Evolutionary conservation across 2,797 vertebrate species (phyloP), one percentile per base, ranked within the genome.

Genomic region (Chelon labrosus): DNA sequence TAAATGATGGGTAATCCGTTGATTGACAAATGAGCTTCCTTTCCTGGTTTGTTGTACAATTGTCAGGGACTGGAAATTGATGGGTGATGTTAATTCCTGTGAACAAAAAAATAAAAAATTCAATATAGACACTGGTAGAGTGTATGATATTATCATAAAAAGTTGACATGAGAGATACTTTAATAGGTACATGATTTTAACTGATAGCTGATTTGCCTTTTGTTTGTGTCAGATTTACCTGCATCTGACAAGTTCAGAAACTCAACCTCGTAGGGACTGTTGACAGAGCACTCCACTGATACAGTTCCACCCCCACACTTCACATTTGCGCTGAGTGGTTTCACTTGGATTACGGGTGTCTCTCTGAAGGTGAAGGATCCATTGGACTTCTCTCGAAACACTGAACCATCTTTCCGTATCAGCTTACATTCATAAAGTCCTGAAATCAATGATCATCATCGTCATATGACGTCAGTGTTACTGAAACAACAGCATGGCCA

Each of bases 361-460:
- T 22, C 7, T 10, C 31, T 51, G 57, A 74, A 13, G 14, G 0
- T 10, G 19, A 89, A 22, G 2, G 0, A 0, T 51, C 47, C 14
- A 0, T 4, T 49, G 7, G 70, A 60, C 59, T 0, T 68, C 61
- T 87, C 74, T 38, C 68, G 69, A 65, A 76, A 77, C 39, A 17
- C 25, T 16, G 56, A 14, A 5, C 1, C 10, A 9, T 47, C n/a
- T 7, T 2, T 4, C 10, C 31, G 13, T 63, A 0, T 62, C 27
- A 89, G 47, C 31, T 11, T 68, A 19, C 92, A 93, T 70, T 87
- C 65, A 75, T 93, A 94, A 3, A 0, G 0, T 55, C 90, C 93
- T 92, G 80, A 65, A 85, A 85, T 42, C 10, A 66, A 38, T 13
- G 35, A 72, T 39, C 10, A 63, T 38, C 37, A 41, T 41, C 4